These are phyloP conservation scores for Nebria brevicollis DNA, from an alignment of 2,888 invertebrate species.

Conservation along the genomic window DNA sequence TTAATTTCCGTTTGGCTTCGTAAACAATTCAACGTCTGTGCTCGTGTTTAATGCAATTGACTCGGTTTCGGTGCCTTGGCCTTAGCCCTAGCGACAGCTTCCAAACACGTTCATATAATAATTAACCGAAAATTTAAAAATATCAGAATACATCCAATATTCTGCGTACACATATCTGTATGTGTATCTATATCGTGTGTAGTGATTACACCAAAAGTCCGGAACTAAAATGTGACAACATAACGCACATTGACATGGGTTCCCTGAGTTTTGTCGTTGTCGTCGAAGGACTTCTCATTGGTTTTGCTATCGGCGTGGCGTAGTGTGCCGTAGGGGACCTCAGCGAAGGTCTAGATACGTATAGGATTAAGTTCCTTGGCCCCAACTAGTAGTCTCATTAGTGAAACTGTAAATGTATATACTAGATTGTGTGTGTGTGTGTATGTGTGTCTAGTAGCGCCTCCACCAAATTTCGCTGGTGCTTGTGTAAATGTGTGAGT, in stretches of 20 bases:
- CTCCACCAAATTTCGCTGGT: background rate
- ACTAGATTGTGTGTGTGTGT: background rate
- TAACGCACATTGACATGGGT: background rate
- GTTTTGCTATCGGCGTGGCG: background rate
- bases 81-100: background rate
- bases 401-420: background rate
- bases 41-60: background rate
- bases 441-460: background rate
- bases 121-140: background rate
- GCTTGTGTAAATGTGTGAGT: background rate
- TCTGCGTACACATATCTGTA: background rate
- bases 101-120: background rate
- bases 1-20: background rate
- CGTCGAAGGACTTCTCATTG: background rate
- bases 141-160: background rate
- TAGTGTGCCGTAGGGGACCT: background rate
- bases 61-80: background rate
- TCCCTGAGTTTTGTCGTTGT: background rate
- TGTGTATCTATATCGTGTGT: background rate
- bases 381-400: background rate
- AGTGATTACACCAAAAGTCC: background rate
- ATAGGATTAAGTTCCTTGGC: background rate
- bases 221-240: background rate
- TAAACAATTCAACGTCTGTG: background rate
- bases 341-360: background rate